phyloP scores from a whole-genome alignment of 2,888 invertebrate species.

The Synanthedon vespiformis region DNA sequence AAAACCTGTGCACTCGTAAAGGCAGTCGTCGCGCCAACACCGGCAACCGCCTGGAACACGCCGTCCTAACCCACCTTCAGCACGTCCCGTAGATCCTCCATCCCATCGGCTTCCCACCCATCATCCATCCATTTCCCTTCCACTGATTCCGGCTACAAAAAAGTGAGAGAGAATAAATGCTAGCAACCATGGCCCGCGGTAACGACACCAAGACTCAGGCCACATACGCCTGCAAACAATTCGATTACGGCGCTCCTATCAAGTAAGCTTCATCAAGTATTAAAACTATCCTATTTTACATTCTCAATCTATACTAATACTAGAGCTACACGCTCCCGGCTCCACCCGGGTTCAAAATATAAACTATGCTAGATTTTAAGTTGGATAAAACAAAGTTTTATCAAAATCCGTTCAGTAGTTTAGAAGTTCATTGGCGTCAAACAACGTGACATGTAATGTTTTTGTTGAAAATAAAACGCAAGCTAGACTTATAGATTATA shows the following conservation, averaged over 20 bases:
- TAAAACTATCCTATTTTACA: too few species aligned
- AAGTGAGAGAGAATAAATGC: conserved; percentile 28
- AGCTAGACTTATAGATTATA: too few species aligned
- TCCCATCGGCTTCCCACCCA: conserved; percentile 8
- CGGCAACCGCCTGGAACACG: conserved; percentile 86
- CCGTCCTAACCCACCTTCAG: conserved; percentile 84
- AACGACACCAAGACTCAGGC: conserved; percentile 63
- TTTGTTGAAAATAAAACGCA: too few species aligned
- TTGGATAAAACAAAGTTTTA: too few species aligned
- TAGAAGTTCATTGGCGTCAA: too few species aligned
- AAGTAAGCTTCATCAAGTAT: conserved; percentile 50
- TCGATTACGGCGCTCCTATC: conserved; percentile 45
- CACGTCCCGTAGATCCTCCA: conserved; percentile 81
- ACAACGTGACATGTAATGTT: too few species aligned
- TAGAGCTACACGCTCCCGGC: too few species aligned
- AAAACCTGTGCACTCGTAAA: conserved; percentile 84
- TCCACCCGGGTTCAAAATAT: too few species aligned
- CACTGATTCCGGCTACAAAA: conserved; percentile 33
- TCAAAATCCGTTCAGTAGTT: too few species aligned
- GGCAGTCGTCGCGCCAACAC: conserved; percentile 88
- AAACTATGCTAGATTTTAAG: not conserved
- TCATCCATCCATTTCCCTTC: conserved; percentile 32
- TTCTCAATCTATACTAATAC: not conserved
- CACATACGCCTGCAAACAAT: conserved; percentile 51
- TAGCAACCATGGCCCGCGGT: conserved; percentile 58